Evolutionary conservation across 2,113 vertebrate species (phyloP).

Genomic region (Petrocephalus microphthalmus): DNA sequence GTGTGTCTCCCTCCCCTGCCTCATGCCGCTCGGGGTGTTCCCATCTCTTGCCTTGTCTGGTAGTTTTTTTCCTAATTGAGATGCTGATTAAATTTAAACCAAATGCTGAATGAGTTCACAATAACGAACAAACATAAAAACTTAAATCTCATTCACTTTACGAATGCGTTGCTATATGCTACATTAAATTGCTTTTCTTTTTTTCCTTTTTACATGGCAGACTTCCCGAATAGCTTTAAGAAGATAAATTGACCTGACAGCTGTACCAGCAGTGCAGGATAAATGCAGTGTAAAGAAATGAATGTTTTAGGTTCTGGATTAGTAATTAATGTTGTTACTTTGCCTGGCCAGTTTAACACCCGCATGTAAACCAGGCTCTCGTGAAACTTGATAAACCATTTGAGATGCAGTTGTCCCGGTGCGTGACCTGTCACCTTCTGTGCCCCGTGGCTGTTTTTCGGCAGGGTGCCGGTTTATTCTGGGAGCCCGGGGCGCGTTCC

Average conservation of each 20-base stretch:
- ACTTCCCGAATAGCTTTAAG: background rate
- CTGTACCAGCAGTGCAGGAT: background rate
- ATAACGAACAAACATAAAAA: background rate
- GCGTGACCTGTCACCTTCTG: constrained; percentile 1
- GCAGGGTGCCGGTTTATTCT: constrained; percentile 14
- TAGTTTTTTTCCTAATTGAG: background rate
- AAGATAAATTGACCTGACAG: background rate
- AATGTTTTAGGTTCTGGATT: background rate
- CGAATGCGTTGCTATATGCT: background rate
- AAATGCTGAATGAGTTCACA: background rate
- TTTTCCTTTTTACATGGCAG: no score
- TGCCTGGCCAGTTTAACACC: background rate
- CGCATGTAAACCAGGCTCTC: background rate
- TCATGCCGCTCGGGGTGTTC: background rate
- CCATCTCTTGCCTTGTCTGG: background rate
- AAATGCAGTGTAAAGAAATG: background rate
- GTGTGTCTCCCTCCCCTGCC: background rate
- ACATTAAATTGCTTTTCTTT: background rate
- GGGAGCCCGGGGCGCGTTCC: constrained; percentile 40
- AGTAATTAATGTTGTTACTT: background rate
- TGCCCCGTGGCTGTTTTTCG: background rate
- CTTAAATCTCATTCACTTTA: background rate
- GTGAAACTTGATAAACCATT: background rate
- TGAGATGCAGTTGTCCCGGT: background rate
- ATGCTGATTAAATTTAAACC: background rate